phyloP scores from a whole-genome alignment of 2,888 invertebrate species.

The Toxonevra muliebris region DNA sequence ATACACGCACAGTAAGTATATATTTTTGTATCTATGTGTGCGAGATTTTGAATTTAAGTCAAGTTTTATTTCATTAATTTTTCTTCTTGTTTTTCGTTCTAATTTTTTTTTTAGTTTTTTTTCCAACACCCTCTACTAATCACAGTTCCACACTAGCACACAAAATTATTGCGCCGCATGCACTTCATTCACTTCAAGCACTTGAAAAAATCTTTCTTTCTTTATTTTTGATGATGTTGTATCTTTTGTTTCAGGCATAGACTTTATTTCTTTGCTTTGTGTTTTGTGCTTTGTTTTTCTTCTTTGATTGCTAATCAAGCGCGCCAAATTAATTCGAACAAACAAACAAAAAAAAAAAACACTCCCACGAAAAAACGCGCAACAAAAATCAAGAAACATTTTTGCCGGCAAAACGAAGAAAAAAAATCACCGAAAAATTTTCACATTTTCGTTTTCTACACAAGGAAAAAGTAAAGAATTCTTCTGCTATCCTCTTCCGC shows the following conservation, averaged over 20 bases:
- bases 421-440: not conserved
- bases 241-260: not conserved
- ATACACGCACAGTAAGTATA: no score
- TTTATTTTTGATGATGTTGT: not conserved
- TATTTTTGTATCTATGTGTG: no score
- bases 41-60: no score
- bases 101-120: slow-evolving; percentile 5
- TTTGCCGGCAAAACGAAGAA: slow-evolving; percentile 1
- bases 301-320: not conserved
- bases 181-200: not conserved
- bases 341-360: not conserved
- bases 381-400: slow-evolving; percentile 1
- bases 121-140: not conserved
- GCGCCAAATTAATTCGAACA: not conserved
- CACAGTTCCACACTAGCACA: not conserved
- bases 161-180: no score
- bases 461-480: not conserved
- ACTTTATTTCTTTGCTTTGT: not conserved
- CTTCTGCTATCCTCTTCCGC: slow-evolving; percentile 11
- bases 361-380: not conserved
- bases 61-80: no score
- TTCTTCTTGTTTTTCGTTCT: not conserved
- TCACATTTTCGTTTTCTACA: slow-evolving; percentile 13
- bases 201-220: no score
- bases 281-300: no score